These are phyloP conservation scores for Mungos mungo DNA, from an alignment of 2,113 vertebrate species.

Conservation along the genomic window DNA sequence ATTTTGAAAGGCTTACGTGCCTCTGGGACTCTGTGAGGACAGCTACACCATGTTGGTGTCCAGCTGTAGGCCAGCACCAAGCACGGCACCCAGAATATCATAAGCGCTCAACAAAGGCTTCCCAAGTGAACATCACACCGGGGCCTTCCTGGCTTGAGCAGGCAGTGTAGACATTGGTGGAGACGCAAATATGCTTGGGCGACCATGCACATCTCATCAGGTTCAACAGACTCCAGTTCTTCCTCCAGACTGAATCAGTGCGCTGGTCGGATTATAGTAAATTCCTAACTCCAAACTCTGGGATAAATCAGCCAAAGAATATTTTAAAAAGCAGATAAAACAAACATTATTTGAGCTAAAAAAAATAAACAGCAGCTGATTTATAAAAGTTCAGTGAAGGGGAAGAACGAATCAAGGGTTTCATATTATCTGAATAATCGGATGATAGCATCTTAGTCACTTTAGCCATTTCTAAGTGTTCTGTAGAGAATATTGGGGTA, in stretches of 20 bases:
- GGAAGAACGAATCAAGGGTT: background rate
- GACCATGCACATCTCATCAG: background rate
- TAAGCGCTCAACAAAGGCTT: background rate
- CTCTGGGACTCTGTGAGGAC: background rate
- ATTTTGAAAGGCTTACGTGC: background rate
- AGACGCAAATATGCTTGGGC: fast-evolving
- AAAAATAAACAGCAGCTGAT: background rate
- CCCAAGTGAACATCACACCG: too few relatives aligned
- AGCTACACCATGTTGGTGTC: background rate
- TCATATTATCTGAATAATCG: background rate
- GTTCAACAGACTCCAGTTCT: background rate
- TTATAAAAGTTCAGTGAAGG: background rate
- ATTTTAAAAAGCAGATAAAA: background rate
- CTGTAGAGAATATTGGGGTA: background rate
- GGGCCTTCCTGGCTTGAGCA: background rate
- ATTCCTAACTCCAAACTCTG: background rate
- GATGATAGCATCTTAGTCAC: background rate
- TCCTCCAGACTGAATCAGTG: background rate
- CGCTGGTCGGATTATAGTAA: background rate
- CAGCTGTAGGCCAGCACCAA: background rate
- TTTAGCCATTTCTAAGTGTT: background rate
- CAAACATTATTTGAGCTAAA: background rate
- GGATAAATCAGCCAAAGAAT: background rate
- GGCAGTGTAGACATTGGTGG: background rate
- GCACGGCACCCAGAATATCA: fast-evolving